Percentiles rank a stretch among this genome's conserved stretches.
Evolutionary conservation across 2,797 vertebrate species (phyloP).

Genomic region (Aplochiton taeniatus): DNA sequence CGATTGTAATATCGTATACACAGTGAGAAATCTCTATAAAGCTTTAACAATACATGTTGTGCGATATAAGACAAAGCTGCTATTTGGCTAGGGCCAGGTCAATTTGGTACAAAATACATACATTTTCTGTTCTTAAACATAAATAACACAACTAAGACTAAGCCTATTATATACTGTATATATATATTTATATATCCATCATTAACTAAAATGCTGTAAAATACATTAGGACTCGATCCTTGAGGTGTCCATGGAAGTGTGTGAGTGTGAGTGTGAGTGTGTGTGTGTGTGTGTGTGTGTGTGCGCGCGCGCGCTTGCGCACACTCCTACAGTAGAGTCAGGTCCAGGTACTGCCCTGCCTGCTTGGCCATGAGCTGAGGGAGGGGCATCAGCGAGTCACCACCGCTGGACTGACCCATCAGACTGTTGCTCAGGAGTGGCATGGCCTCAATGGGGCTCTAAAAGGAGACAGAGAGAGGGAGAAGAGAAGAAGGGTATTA

Average conservation of each 20-base stretch:
- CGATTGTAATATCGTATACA: slow-evolving; percentile 52
- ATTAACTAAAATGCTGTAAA: slow-evolving; percentile 48
- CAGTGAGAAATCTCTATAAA: slow-evolving; percentile 64
- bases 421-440: slow-evolving; percentile 71
- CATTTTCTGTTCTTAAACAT: slow-evolving; percentile 70
- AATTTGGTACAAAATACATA: slow-evolving; percentile 78
- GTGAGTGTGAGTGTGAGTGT: neutral
- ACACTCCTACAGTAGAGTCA: slow-evolving; percentile 69
- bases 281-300: neutral
- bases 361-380: slow-evolving; percentile 73
- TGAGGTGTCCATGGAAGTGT: slow-evolving; percentile 39
- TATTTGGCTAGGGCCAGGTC: slow-evolving; percentile 68
- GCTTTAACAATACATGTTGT: slow-evolving; percentile 76
- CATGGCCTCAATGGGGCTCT: slow-evolving; percentile 70
- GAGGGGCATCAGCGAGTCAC: slow-evolving; percentile 69
- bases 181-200: no score
- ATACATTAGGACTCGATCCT: slow-evolving; percentile 50
- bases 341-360: slow-evolving; percentile 64
- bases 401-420: slow-evolving; percentile 63
- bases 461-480: slow-evolving; percentile 26
- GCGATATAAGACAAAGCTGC: slow-evolving; percentile 76
- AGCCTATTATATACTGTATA: slow-evolving; percentile 13
- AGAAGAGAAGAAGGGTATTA: neutral
- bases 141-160: slow-evolving; percentile 74
- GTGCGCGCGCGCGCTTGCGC: slow-evolving; percentile 1